Percentiles rank a stretch among this genome's conserved stretches.
Evolutionary conservation across 1,140 invertebrate genomes (phyloP).

Genomic region (Drosophila eugracilis): DNA sequence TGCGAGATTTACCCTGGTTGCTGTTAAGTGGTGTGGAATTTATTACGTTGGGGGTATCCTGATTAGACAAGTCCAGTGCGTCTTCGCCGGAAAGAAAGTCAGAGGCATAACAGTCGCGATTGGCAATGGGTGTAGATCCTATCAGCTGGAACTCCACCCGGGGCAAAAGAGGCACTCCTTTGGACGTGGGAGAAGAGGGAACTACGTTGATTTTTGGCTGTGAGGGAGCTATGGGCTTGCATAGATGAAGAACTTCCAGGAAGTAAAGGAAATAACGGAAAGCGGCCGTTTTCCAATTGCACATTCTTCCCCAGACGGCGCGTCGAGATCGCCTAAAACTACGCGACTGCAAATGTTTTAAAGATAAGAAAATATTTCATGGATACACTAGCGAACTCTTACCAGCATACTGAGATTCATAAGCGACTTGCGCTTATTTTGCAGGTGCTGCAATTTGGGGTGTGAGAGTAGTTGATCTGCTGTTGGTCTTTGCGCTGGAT

Average conservation of each 20-base stretch:
- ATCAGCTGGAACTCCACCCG: conserved; percentile 53
- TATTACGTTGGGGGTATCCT: conserved; percentile 61
- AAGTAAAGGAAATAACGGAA: conserved; percentile 66
- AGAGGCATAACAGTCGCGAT: conserved; percentile 59
- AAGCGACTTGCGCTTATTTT: conserved; percentile 61
- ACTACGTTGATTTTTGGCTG: conserved; percentile 16
- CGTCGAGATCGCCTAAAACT: conserved; percentile 66
- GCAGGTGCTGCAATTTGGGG: conserved; percentile 61
- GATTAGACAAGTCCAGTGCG: conserved; percentile 58
- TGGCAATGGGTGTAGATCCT: conserved; percentile 69
- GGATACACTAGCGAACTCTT: not conserved
- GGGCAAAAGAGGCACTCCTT: conserved; percentile 9
- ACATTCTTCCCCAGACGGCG: conserved; percentile 70
- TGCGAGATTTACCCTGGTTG: conserved; percentile 40
- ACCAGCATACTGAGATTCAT: conserved; percentile 62
- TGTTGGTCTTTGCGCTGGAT: conserved; percentile 86
- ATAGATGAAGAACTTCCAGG: conserved; percentile 58
- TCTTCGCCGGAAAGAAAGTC: conserved; percentile 63
- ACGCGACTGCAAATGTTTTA: conserved; percentile 44
- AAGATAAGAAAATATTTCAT: not conserved
- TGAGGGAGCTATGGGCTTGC: conserved; percentile 33
- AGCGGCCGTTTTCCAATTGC: conserved; percentile 68
- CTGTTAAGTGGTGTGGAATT: conserved; percentile 79
- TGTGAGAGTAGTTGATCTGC: conserved; percentile 86
- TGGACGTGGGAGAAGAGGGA: conserved; percentile 38